These are phyloP conservation scores for Calcarius lapponicus DNA, from an alignment of 2,797 vertebrate genomes.

Conservation along the genomic window DNA sequence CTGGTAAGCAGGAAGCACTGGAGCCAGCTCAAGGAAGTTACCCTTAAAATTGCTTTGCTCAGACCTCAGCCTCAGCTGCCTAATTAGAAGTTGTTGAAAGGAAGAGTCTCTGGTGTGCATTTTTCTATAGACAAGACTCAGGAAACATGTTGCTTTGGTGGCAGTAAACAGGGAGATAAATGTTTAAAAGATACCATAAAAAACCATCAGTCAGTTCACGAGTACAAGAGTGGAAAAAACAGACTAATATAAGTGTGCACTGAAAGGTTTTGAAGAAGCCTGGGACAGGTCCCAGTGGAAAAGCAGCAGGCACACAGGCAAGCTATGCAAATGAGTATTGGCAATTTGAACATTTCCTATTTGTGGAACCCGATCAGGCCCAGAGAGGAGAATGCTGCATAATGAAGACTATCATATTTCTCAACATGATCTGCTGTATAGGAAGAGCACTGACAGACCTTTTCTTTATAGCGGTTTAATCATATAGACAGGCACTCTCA, in stretches of 20 bases:
- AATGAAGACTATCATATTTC: constrained; percentile 52
- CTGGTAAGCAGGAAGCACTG: constrained; percentile 60
- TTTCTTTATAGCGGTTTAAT: constrained; percentile 49
- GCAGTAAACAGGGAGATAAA: constrained; percentile 52
- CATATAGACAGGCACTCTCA: constrained; percentile 23
- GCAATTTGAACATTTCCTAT: constrained; percentile 43
- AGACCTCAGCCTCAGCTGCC: constrained; percentile 41
- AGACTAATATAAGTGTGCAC: constrained; percentile 4
- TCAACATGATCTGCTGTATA: background rate
- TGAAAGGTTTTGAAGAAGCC: constrained; percentile 28
- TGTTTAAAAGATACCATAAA: constrained; percentile 53
- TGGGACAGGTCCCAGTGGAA: constrained; percentile 9
- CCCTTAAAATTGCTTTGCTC: constrained; percentile 64
- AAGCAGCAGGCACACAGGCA: background rate
- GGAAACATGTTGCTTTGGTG: constrained; percentile 34
- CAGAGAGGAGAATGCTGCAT: background rate
- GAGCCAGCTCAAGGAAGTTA: constrained; percentile 58
- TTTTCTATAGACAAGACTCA: constrained; percentile 47
- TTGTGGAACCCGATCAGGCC: constrained; percentile 16
- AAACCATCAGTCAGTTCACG: background rate
- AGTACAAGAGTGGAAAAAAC: constrained; percentile 8
- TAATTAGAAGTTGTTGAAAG: constrained; percentile 66
- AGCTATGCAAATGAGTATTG: constrained; percentile 31
- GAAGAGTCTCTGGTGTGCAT: constrained; percentile 48
- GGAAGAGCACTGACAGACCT: background rate